Percentiles rank a stretch among this genome's conserved stretches.
Evolutionary conservation across 2,888 invertebrate genomes (phyloP).

Genomic region (Thera obeliscata): DNA sequence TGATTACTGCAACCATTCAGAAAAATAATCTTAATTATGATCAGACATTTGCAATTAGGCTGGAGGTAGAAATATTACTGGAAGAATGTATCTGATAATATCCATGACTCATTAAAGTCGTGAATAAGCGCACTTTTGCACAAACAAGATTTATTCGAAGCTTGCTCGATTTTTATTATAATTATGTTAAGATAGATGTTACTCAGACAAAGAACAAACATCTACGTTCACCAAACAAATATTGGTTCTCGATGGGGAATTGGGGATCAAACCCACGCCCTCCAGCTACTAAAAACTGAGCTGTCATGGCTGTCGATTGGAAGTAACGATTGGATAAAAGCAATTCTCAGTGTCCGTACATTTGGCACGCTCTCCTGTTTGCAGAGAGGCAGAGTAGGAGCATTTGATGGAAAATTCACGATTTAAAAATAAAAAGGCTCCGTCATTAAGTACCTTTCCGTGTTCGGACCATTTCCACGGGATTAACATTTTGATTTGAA

Average conservation of each 20-base stretch:
- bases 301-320: neutral
- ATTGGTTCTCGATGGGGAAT: too few relatives aligned
- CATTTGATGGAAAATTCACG: conserved; percentile 12
- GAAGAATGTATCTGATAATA: neutral
- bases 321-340: neutral
- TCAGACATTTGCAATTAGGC: conserved; percentile 5
- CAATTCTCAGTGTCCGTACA: neutral
- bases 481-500: conserved; percentile 13
- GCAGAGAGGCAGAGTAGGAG: neutral
- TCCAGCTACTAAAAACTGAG: too few relatives aligned
- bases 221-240: too few relatives aligned
- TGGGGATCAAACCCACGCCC: too few relatives aligned
- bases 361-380: conserved; percentile 14
- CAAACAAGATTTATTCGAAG: too few relatives aligned
- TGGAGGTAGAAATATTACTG: conserved; percentile 1
- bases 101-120: too few relatives aligned
- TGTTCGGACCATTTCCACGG: conserved; percentile 10
- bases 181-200: too few relatives aligned
- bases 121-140: too few relatives aligned
- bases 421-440: conserved; percentile 15
- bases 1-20: conserved; percentile 15
- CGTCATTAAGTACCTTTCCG: conserved; percentile 20
- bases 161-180: too few relatives aligned
- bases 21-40: conserved; percentile 20
- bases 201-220: too few relatives aligned